Base-by-base conservation (phyloP, 2,888 invertebrate genomes). In the Ellobium chinense region DNA sequence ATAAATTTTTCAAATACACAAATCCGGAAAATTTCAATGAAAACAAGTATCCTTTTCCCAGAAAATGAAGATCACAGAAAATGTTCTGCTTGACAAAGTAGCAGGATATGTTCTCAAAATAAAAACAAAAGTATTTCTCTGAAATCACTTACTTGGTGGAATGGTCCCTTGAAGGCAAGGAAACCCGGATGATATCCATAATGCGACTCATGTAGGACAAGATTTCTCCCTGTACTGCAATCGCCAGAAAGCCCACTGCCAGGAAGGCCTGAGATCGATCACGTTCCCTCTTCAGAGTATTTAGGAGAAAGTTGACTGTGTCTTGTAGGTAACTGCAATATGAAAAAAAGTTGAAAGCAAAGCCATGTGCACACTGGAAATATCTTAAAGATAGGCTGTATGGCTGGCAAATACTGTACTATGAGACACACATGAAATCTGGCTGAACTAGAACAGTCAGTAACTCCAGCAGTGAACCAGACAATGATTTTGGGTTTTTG, bases 221-320 rank as follows among this genome's bases (percentile, higher is more conserved):
- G 70, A 98, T 97, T 77, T 96, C 95, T 78, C 95, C 95, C 87
- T 96, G 96, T 0, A 98, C 96, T 29, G 98, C 98, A 1, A 98
- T 96, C 0, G 98, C 96, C 89, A 99, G 95, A 21, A 98, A 94
- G 1, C 98, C 99, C 66, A 98, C 95, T 2, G 98, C 97, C 29
- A 97, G 96, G 90, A 98, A 98, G 0, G 98, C 97, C 89, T 96
- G 95, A 69, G 96, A 96, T 81, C 96, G 95, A 91, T 98, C 98
- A 88, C 96, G 95, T 63, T 96, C 95, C 24, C 89, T 86, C 85
- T 89, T 90, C 72, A 98, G 93, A 46, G 96, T 96, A 29, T 94
- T 94, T 69, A 98, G 93, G 79, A 98, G 94, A 92, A 97, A 96
- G 84, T 94, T 94, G 93, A 98, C 96, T 0, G 97, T 90, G 46